Base-by-base conservation (phyloP, 2,113 vertebrate species). In the Callorhinus ursinus region DNA sequence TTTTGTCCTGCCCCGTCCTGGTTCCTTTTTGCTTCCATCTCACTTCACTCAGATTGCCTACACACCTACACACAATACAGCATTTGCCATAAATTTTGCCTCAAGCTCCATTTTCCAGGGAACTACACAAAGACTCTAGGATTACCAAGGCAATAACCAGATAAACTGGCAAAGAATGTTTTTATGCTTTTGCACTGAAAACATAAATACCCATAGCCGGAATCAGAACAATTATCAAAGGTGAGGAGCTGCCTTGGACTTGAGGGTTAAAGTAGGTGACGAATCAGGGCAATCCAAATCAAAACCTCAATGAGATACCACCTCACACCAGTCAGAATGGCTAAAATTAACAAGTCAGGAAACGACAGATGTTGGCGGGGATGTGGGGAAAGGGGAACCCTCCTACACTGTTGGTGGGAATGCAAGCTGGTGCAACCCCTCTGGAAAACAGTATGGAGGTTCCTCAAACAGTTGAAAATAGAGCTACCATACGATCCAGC, bases 101-200 rank as follows among this genome's bases (percentile, higher is more conserved):
- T 53, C 81, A 76, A 87, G 85, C 4, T 65, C 57, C 61, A 15
- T 55, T 84, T 92, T 87, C 55, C 42, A 76, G 39, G 39, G 46
- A 74, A 61, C 26, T 26, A 76, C 39, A 63, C 31, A 53, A 79
- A 67, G 28, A 80, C 5, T 49, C 31, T 59, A 51, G 28, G 24
- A 53, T 90, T 79, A 83, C 55, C 63, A 96, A 88, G 31, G 51
- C 69, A 67, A 31, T 72, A 95, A 80, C 55, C 19, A 95, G 63
- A 96, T 42, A 46, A 81, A 31, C 31, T 71, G 18, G 26, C n/a
- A 33, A 71, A 46, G 49, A 69, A 15, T 59, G 7, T 42, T 69
- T 31, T 65, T 74, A 77, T 61, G 33, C n/a, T 72, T 88, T 95
- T 81, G 83, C 80, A 77, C 65, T 81, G 36, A 91, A 96, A 90